Base-by-base conservation (phyloP, 2,797 vertebrate genomes). In the Spizella passerina region DNA sequence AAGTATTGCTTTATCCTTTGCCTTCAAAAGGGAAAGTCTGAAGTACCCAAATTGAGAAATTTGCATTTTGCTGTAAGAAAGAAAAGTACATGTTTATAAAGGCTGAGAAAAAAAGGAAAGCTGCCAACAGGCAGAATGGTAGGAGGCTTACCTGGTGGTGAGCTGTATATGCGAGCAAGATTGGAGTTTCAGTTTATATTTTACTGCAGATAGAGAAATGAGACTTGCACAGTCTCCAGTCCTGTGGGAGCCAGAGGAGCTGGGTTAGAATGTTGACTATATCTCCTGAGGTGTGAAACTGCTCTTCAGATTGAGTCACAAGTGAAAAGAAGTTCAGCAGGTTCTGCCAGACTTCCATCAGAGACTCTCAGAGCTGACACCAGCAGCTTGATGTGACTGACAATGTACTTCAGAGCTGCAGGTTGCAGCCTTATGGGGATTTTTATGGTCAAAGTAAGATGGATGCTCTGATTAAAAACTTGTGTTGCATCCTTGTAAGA, bases 321-420 rank as follows among this genome's bases (percentile, higher is more conserved):
- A 91, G 81, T 77, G 75, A 84, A 77, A 94, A 94, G 88, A 65
- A 85, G 89, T 71, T 91, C 53, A 76, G 57, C 88, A 88, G 78
- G 88, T 93, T 94, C 72, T 85, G 69, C 88, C 83, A 91, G 81
- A 41, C 44, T 79, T 43, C 60, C 47, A 4, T 46, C 61, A 47
- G 81, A 77, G 68, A 44, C 60, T 61, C 34, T 66, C 55, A 34
- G 59, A 73, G 57, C 85, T 90, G 76, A 77, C 90, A 79, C 6
- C 24, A 36, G 66, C 23, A 60, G 66, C 64, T 86, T 5, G 5
- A 16, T 83, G 27, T 13, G 52, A 84, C 24, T 92, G 60, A 55
- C 59, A 60, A 0, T 7, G 19, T 84, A 50, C 46, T 86, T 60
- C 55, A 86, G 43, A 81, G 39, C 44, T 69, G 26, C n/a, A 50